Evolutionary conservation across 2,113 vertebrate genomes (phyloP).

Genomic region (Zapus hudsonius): DNA sequence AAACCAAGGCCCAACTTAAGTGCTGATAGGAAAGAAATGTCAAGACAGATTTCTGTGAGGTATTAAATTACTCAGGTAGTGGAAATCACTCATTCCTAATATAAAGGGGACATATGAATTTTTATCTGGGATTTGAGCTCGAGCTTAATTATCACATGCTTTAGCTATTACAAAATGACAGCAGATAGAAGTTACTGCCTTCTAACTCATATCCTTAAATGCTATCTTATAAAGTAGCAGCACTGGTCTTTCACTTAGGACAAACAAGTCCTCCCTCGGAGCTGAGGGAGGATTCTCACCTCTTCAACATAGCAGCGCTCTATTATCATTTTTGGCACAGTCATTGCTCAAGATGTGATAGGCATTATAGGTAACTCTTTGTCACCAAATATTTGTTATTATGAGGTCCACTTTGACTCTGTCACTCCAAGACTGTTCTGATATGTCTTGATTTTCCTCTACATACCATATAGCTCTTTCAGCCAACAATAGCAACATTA

Average conservation of each 20-base stretch:
- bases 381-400: background rate
- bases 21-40: background rate
- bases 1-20: conserved; percentile 26
- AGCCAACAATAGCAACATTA: background rate
- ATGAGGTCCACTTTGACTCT: background rate
- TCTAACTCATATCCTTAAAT: conserved; percentile 45
- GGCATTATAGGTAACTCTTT: background rate
- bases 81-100: conserved; percentile 51
- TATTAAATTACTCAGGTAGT: conserved; percentile 41
- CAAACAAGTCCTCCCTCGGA: background rate
- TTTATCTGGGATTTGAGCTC: conserved; percentile 40
- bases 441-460: background rate
- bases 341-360: background rate
- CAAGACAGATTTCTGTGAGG: background rate
- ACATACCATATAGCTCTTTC: background rate
- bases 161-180: conserved; percentile 63
- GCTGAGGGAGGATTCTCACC: background rate
- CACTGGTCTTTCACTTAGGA: background rate
- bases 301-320: background rate
- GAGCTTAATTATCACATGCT: background rate
- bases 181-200: conserved; percentile 55
- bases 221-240: background rate
- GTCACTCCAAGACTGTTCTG: background rate
- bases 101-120: conserved; percentile 28
- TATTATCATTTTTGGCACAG: background rate